These are phyloP conservation scores for Psittacula cyanocephala DNA, from an alignment of 2,113 vertebrate genomes.

Conservation along the genomic window DNA sequence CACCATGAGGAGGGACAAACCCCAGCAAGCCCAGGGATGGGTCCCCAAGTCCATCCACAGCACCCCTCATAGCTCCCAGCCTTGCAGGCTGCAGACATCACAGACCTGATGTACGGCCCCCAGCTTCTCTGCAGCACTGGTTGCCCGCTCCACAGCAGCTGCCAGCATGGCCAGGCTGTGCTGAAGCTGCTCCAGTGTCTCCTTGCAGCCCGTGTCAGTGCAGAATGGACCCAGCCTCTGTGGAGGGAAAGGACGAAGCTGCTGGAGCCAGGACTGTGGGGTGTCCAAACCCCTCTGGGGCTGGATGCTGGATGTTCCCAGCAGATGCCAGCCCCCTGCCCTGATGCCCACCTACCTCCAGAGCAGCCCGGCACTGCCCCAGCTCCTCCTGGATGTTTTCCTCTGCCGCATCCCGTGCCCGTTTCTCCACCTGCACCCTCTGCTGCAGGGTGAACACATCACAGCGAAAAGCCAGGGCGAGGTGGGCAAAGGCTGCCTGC, in stretches of 20 bases:
- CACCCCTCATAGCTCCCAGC: not conserved
- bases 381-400: constrained; percentile 85
- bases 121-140: constrained; percentile 78
- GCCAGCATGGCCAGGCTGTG: constrained; percentile 76
- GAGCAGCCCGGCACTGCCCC: constrained; percentile 71
- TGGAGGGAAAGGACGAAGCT: not conserved
- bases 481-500: constrained; percentile 81
- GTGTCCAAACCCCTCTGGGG: not conserved
- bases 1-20: rapidly evolving
- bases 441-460: constrained; percentile 84
- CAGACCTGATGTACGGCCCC: constrained; percentile 86
- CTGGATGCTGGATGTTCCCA: not conserved
- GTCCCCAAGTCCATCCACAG: not conserved
- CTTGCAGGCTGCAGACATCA: not conserved
- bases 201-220: constrained; percentile 61
- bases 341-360: constrained; percentile 75
- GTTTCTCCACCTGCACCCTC: constrained; percentile 82
- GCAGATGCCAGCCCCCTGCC: not conserved
- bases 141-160: constrained; percentile 72
- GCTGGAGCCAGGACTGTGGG: not conserved
- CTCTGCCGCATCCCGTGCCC: constrained; percentile 81
- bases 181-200: constrained; percentile 77
- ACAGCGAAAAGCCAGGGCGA: constrained; percentile 81
- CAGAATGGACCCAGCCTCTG: constrained; percentile 78
- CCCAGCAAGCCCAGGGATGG: not conserved